A percentile compares a stretch with the other conserved stretches of the same genome.
phyloP scores from a whole-genome alignment of 1,140 invertebrate species.

The Babylonia areolata region DNA sequence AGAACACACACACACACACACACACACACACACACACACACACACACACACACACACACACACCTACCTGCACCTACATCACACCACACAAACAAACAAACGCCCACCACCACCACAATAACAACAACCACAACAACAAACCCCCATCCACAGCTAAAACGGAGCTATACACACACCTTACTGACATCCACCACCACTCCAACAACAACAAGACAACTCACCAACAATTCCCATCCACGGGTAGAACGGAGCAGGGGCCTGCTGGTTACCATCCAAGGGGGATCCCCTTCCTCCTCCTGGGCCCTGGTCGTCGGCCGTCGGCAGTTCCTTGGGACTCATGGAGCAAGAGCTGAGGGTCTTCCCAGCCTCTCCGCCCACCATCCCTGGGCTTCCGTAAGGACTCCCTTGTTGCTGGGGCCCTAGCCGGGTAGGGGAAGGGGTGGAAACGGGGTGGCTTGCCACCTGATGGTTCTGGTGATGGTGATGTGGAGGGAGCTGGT shows the following conservation, averaged over 20 bases:
- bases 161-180: too few relatives aligned
- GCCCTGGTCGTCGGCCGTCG: slow-evolving; percentile 51
- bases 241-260: slow-evolving; percentile 60
- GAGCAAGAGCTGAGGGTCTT: slow-evolving; percentile 49
- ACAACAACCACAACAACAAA: too few relatives aligned
- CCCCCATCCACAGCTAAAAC: too few relatives aligned
- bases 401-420: slow-evolving; percentile 30
- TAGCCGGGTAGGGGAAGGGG: slow-evolving; percentile 38
- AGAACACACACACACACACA: slow-evolving; percentile 8
- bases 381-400: slow-evolving; percentile 39
- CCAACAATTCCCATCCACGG: slow-evolving; percentile 72
- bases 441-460: slow-evolving; percentile 29
- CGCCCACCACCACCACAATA: not conserved
- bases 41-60: too few relatives aligned
- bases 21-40: slow-evolving; percentile 4
- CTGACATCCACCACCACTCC: too few relatives aligned
- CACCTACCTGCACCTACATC: too few relatives aligned
- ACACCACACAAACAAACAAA: not conserved
- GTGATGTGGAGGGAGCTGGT: not conserved
- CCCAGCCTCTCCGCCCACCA: slow-evolving; percentile 2
- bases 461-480: slow-evolving; percentile 9
- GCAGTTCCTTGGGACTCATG: slow-evolving; percentile 60
- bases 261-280: slow-evolving; percentile 9
- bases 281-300: slow-evolving; percentile 53
- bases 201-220: slow-evolving; percentile 50